A percentile compares a stretch with the other conserved stretches of the same genome.
Conservation (phyloP, 2,113 vertebrate species). For the Forbesichthys papilliferus region DNA sequence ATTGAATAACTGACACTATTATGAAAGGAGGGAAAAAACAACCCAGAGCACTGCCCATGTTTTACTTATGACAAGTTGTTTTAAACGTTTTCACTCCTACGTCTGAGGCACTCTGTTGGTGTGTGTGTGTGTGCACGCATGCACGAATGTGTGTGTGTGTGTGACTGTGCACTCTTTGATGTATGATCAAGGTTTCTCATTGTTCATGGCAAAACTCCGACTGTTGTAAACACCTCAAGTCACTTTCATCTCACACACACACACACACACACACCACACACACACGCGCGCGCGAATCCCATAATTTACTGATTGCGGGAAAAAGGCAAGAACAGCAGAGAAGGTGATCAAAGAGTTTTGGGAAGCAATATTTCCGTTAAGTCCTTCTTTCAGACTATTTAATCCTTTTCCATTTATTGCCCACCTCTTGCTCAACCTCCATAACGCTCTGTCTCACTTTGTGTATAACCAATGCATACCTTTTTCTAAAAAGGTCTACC, state of each 20-base stretch:
- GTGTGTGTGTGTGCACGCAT: conserved; percentile 2
- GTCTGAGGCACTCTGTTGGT: conserved; percentile 13
- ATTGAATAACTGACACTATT: neutral
- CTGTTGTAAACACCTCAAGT: conserved; percentile 54
- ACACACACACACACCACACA: conserved; percentile 24
- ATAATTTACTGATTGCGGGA: conserved; percentile 20
- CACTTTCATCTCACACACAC: conserved; percentile 55
- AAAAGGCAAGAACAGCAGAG: conserved; percentile 9
- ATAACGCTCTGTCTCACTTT: too few species aligned
- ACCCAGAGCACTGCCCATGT: neutral
- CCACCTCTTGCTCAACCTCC: too few species aligned
- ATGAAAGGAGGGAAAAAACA: neutral
- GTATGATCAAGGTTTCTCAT: conserved; percentile 71
- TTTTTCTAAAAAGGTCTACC: too few species aligned
- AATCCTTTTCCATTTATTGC: too few species aligned
- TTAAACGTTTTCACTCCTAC: conserved; percentile 36
- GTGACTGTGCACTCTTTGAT: conserved; percentile 59
- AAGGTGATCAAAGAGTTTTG: neutral
- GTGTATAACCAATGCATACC: too few species aligned
- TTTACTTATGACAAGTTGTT: conserved; percentile 27
- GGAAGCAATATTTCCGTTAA: too few species aligned
- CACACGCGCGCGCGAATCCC: conserved; percentile 23
- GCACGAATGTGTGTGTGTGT: conserved; percentile 5
- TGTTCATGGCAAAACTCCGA: conserved; percentile 58
- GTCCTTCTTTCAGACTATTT: too few species aligned